A percentile compares a stretch with the other conserved stretches of the same genome.
Evolutionary conservation across 2,113 vertebrate species (phyloP).

Genomic region (Trematocara variabile): DNA sequence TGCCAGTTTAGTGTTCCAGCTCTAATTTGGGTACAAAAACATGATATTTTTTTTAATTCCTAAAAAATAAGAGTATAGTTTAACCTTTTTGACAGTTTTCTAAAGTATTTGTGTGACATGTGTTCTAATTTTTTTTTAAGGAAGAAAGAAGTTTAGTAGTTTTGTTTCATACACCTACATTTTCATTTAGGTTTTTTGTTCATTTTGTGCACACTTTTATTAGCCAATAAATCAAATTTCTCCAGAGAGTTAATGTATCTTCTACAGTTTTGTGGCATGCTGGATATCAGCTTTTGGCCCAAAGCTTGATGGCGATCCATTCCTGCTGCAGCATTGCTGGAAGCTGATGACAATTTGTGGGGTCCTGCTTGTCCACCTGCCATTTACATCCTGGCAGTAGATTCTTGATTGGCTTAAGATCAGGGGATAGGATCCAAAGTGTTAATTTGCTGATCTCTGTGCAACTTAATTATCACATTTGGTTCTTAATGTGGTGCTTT

Average conservation of each 20-base stretch:
- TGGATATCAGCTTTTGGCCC: neutral
- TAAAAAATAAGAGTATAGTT: neutral
- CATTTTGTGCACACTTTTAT: neutral
- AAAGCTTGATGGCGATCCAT: neutral
- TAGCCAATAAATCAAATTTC: neutral
- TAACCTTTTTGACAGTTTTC: neutral
- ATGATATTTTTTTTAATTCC: neutral
- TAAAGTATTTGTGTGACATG: neutral
- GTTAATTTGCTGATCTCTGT: neutral
- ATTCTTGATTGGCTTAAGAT: accelerated
- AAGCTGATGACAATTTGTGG: neutral
- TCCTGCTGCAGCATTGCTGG: neutral
- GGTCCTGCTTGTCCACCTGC: neutral
- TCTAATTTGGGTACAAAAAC: neutral
- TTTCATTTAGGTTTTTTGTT: neutral
- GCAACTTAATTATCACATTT: neutral
- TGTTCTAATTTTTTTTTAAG: neutral
- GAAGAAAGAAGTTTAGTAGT: neutral
- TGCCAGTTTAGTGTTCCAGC: neutral
- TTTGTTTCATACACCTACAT: neutral
- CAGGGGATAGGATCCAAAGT: neutral
- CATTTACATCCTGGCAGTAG: neutral
- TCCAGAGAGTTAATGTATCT: neutral
- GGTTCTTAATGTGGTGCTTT: neutral
- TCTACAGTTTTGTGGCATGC: neutral